Conservation (phyloP, 2,797 vertebrate species). For the Takifugu ocellatus region DNA sequence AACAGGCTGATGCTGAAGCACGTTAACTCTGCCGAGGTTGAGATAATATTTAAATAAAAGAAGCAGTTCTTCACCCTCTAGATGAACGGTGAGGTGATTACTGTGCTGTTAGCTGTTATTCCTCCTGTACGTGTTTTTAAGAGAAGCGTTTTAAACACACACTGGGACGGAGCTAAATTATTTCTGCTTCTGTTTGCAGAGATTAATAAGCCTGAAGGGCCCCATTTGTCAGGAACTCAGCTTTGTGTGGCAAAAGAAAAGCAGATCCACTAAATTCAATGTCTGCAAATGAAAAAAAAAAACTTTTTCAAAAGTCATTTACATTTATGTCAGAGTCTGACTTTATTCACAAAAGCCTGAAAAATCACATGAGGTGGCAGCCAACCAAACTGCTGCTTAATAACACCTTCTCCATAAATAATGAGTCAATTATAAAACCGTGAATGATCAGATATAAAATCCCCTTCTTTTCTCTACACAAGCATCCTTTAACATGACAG, state of each 20-base stretch:
- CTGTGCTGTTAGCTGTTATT: not conserved
- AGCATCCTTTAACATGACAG: conserved; percentile 10
- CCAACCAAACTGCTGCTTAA: too few relatives aligned
- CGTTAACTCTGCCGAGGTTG: too few relatives aligned
- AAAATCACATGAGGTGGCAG: too few relatives aligned
- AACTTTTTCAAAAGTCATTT: too few relatives aligned
- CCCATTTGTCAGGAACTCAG: conserved; percentile 48
- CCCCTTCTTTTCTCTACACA: not conserved
- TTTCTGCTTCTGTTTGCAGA: conserved; percentile 45
- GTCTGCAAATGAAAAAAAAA: too few relatives aligned
- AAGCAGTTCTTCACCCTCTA: too few relatives aligned
- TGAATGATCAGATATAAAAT: too few relatives aligned
- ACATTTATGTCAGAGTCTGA: too few relatives aligned
- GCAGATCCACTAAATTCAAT: conserved; percentile 33
- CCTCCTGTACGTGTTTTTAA: not conserved
- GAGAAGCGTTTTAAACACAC: conserved; percentile 19
- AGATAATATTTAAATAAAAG: too few relatives aligned
- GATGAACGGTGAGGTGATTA: too few relatives aligned
- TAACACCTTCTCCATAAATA: not conserved
- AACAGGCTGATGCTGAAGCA: too few relatives aligned
- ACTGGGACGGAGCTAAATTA: conserved; percentile 10
- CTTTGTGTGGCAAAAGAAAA: conserved; percentile 8
- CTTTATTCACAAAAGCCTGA: too few relatives aligned
- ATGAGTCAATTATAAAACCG: not conserved
- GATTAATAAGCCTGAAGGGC: conserved; percentile 48